Percentiles rank a stretch among this genome's conserved stretches.
Conservation (phyloP, 92 coral and sea anemone species). For the Epizoanthus ramosus region DNA sequence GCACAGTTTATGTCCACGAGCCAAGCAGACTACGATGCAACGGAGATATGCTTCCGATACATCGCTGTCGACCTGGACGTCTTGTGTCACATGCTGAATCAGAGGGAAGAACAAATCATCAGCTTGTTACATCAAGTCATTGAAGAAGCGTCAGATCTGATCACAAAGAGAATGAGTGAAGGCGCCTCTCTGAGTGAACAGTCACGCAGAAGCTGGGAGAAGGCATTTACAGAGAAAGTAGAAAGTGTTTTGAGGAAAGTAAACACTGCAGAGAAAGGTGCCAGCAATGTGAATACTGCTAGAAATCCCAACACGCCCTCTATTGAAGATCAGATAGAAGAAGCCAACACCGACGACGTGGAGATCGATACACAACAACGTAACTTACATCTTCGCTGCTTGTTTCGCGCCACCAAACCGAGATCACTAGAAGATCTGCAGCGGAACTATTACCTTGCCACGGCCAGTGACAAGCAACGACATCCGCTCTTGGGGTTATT, state of each 20-base stretch:
- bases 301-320: background rate
- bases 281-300: too few relatives aligned
- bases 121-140: constrained; percentile 71
- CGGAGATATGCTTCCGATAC: constrained; percentile 70
- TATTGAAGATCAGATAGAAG: constrained; percentile 64
- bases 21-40: constrained; percentile 28
- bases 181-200: background rate
- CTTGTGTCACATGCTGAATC: constrained; percentile 56
- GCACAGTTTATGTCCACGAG: constrained; percentile 48
- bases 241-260: background rate
- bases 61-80: constrained; percentile 65
- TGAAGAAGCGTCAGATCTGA: constrained; percentile 48
- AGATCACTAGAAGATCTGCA: constrained; percentile 69
- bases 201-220: constrained; percentile 30
- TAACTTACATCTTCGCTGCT: constrained; percentile 65
- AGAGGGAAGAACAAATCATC: constrained; percentile 64
- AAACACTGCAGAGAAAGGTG: too few relatives aligned
- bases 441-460: constrained; percentile 49
- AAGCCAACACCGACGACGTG: constrained; percentile 55
- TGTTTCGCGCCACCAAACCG: constrained; percentile 72
- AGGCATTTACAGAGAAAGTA: constrained; percentile 16
- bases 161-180: constrained; percentile 35
- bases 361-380: constrained; percentile 36
- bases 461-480: constrained; percentile 6
- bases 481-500: constrained; percentile 62